Evolutionary conservation across 1,140 invertebrate species (phyloP), one percentile per base, ranked within the genome.

Genomic region (Catajapyx aquilonaris): DNA sequence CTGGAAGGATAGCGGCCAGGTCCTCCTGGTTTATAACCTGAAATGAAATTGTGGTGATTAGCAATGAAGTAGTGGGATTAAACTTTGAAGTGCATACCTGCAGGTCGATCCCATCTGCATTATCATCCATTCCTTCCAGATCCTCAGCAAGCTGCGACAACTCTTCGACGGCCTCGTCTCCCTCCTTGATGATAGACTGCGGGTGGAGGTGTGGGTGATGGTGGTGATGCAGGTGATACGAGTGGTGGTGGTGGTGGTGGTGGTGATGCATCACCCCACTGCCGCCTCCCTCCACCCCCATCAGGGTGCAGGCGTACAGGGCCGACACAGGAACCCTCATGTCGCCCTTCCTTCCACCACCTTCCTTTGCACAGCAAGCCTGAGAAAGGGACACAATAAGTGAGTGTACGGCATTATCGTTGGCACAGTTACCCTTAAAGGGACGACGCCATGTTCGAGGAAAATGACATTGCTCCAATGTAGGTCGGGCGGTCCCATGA

Each of bases 11-110:
- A 9, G 69, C 71, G 4, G 72, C 68, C 19, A 74, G 47, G 49
- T 76, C 71, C 52, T 74, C 71, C 44, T 75, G 66, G 46, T 71
- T 66, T 33, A 73, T 68, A 45, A 70, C 71, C 50, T 69, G 57
- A 7, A 15, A 36, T 25, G 23, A n/a, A n/a, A n/a, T n/a, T n/a
- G n/a, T n/a, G n/a, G n/a, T n/a, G n/a, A n/a, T n/a, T n/a, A n/a
- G n/a, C n/a, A n/a, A n/a, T n/a, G n/a, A n/a, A n/a, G n/a, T n/a
- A n/a, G n/a, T n/a, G n/a, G n/a, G n/a, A n/a, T n/a, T n/a, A n/a
- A n/a, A n/a, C n/a, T n/a, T n/a, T n/a, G n/a, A n/a, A n/a, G n/a
- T n/a, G n/a, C n/a, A n/a, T n/a, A n/a, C n/a, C n/a, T n/a, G n/a
- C n/a, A n/a, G n/a, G n/a, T n/a, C n/a, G n/a, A 43, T 48, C 5